phyloP scores from a whole-genome alignment of 2,113 vertebrate genomes.

The Blennius ocellaris region DNA sequence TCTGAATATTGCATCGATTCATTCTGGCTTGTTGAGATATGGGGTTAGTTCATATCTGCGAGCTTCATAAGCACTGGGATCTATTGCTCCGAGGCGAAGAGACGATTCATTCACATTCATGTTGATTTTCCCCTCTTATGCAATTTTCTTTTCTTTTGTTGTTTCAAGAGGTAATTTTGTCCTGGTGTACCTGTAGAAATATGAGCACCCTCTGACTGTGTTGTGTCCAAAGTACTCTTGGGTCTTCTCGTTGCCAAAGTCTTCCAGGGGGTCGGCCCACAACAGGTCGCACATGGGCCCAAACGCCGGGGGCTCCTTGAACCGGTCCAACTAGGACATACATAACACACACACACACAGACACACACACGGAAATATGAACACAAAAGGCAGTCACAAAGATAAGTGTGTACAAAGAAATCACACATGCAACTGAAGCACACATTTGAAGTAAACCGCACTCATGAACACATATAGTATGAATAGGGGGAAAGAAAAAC shows the following conservation, averaged over 20 bases:
- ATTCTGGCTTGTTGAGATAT: constrained; percentile 16
- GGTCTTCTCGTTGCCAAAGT: constrained; percentile 88
- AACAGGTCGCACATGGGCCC: constrained; percentile 88
- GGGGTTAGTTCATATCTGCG: constrained; percentile 13
- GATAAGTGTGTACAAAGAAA: not conserved
- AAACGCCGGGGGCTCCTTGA: constrained; percentile 88
- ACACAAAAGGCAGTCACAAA: constrained; percentile 12
- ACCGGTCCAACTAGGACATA: constrained; percentile 83
- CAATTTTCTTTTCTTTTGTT: constrained; percentile 2
- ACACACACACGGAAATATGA: constrained; percentile 23
- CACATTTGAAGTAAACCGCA: not conserved
- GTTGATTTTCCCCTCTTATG: constrained; percentile 7
- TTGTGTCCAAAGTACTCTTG: constrained; percentile 89
- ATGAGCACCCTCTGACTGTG: constrained; percentile 87
- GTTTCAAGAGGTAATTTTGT: not conserved
- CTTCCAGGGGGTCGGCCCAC: constrained; percentile 88
- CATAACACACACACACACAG: constrained; percentile 23
- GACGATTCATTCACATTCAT: constrained; percentile 12
- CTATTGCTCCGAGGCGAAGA: not conserved
- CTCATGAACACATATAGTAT: constrained; percentile 18
- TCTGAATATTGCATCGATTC: constrained; percentile 19
- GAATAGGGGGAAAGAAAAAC: constrained; percentile 40
- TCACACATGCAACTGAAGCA: not conserved
- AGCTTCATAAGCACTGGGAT: constrained; percentile 8
- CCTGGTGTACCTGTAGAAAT: constrained; percentile 85